Conservation (phyloP, 2,888 invertebrate species). For the Hanleya hanleyi region DNA sequence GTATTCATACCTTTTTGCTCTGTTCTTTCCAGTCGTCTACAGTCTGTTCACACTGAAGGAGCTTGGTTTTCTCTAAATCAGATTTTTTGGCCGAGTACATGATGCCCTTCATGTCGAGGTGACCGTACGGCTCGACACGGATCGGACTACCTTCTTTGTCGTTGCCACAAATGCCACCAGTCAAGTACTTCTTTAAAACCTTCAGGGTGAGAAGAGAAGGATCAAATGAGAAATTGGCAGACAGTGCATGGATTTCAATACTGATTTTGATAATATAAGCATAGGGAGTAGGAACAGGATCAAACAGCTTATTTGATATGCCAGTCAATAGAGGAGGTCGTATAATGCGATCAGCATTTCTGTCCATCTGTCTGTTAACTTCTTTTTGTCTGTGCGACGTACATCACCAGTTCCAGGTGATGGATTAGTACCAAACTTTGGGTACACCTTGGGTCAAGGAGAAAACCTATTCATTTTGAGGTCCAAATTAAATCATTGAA, state of each 20-base stretch:
- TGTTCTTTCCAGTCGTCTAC: conserved; percentile 65
- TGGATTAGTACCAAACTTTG: too few relatives aligned
- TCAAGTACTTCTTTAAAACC: conserved; percentile 68
- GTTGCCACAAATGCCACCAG: conserved; percentile 69
- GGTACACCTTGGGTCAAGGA: too few relatives aligned
- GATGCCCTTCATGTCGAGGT: conserved; percentile 71
- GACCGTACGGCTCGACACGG: conserved; percentile 68
- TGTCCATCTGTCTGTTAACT: too few relatives aligned
- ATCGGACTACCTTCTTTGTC: conserved; percentile 71
- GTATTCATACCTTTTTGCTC: conserved; percentile 58
- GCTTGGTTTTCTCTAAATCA: conserved; percentile 69
- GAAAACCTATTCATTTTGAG: too few relatives aligned
- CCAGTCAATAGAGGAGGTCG: too few relatives aligned
- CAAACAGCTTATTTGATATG: not conserved
- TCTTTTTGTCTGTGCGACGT: too few relatives aligned
- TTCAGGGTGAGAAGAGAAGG: too few relatives aligned
- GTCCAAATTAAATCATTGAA: too few relatives aligned
- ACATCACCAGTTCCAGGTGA: too few relatives aligned
- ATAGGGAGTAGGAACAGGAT: not conserved
- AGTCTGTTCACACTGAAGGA: conserved; percentile 66
- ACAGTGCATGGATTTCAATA: not conserved
- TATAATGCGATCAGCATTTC: too few relatives aligned
- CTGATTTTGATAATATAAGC: not conserved
- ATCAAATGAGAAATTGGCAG: too few relatives aligned
- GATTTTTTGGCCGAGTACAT: conserved; percentile 67